phyloP scores from a whole-genome alignment of 2,888 invertebrate species.

The Pterostichus niger region DNA sequence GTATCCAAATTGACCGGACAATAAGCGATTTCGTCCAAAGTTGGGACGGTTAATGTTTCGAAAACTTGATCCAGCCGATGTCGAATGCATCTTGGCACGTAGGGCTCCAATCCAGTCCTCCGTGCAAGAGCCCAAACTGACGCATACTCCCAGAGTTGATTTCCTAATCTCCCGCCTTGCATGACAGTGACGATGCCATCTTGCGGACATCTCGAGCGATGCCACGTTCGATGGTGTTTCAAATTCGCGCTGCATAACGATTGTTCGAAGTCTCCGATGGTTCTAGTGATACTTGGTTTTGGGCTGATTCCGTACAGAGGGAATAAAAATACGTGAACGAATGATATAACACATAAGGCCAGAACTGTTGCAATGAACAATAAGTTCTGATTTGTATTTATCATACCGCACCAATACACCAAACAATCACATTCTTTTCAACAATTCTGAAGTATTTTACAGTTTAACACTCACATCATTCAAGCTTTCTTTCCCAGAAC shows the following conservation, averaged over 20 bases:
- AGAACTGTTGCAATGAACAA: slow-evolving; percentile 81
- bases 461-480: slow-evolving; percentile 21
- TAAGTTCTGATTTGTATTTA: slow-evolving; percentile 80
- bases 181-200: slow-evolving; percentile 78
- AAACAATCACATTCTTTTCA: slow-evolving; percentile 14
- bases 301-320: slow-evolving; percentile 78
- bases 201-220: slow-evolving; percentile 75
- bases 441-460: not conserved
- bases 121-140: slow-evolving; percentile 78
- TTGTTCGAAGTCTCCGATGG: slow-evolving; percentile 79
- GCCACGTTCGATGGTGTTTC: slow-evolving; percentile 75
- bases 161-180: slow-evolving; percentile 77
- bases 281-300: slow-evolving; percentile 76
- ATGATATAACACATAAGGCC: slow-evolving; percentile 80
- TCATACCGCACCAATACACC: slow-evolving; percentile 74
- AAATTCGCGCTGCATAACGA: slow-evolving; percentile 78
- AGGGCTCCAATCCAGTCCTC: slow-evolving; percentile 77
- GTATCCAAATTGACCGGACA: slow-evolving; percentile 78
- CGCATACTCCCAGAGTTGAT: slow-evolving; percentile 79
- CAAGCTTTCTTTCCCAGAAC: not conserved
- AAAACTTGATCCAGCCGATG: slow-evolving; percentile 79
- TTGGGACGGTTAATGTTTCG: slow-evolving; percentile 79
- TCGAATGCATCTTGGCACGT: slow-evolving; percentile 78
- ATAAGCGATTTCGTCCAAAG: slow-evolving; percentile 79
- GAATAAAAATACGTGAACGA: slow-evolving; percentile 81